Conservation (phyloP, 2,888 invertebrate genomes). For the Meteorus colon region DNA sequence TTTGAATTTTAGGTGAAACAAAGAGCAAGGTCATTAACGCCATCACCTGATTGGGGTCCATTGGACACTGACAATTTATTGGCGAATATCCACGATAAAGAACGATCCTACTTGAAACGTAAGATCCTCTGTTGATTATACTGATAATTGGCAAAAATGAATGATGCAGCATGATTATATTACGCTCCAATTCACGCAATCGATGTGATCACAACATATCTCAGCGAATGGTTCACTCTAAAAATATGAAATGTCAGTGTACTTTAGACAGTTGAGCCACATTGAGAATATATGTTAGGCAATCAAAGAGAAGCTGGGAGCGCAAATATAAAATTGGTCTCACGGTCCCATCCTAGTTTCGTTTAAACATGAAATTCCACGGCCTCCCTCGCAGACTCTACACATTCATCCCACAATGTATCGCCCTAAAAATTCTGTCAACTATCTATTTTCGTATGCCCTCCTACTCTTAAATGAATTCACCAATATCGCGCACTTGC, state of each 20-base stretch:
- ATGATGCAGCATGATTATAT: conserved; percentile 24
- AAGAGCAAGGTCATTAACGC: conserved; percentile 84
- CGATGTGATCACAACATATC: conserved; percentile 16
- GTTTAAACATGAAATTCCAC: conserved; percentile 45
- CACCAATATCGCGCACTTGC: conserved; percentile 37
- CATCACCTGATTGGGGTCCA: conserved; percentile 80
- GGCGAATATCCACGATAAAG: conserved; percentile 72
- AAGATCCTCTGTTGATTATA: conserved; percentile 58
- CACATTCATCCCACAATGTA: conserved; percentile 30
- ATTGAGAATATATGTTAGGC: conserved; percentile 2
- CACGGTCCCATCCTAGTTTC: conserved; percentile 49
- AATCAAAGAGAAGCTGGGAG: conserved; percentile 33
- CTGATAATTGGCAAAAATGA: background rate
- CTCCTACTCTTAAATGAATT: conserved; percentile 35
- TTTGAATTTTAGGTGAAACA: conserved; percentile 73
- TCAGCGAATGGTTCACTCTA: conserved; percentile 38
- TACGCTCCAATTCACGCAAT: conserved; percentile 45
- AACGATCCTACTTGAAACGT: conserved; percentile 77
- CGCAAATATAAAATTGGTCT: conserved; percentile 47
- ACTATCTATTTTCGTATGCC: conserved; percentile 53
- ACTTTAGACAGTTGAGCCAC: conserved; percentile 13
- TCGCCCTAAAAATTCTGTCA: conserved; percentile 34
- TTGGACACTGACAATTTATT: conserved; percentile 70
- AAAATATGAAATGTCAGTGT: conserved; percentile 53
- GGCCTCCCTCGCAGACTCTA: conserved; percentile 42